Base-by-base conservation (phyloP, 2,888 invertebrate genomes). In the Sicus ferrugineus region DNA sequence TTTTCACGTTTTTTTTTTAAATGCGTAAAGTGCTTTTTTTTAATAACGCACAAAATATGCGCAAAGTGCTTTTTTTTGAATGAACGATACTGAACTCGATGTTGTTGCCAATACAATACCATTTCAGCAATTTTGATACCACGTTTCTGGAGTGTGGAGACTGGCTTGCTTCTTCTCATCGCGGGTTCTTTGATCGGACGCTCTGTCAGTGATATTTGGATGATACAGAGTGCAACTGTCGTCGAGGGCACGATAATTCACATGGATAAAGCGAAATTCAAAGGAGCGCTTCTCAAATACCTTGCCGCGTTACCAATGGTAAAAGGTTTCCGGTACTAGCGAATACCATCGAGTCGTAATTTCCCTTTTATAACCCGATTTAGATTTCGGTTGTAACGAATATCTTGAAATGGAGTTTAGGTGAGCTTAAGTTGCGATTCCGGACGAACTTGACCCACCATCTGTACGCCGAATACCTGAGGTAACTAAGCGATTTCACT, bases 161-260 rank as follows among this genome's bases (percentile, higher is more conserved):
- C 90, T 74, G 92, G 90, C 5, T 90, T 92, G 73, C 87, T 95
- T 80, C 73, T 89, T 14, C 83, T 95, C 28, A 91, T 96, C 7
- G 98, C 97, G 0, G 81, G 87, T 4, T 91, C 96, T 4, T 87
- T 99, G 52, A 89, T 97, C 26, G 91, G 94, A 2, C 89, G 98
- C 76, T 97, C 98, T 0, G 89, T 96, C 75, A 97, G 97, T 81
- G 99, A 99, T 86, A 89, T 99, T 66, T 99, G 97, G 97, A 91
- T 98, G 88, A 99, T 99, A 77, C 93, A 95, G 80, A 95, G 94
- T 83, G 94, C 95, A 14, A 98, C 98, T 2, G 89, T 93, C 68
- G 91, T 98, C 77, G 98, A 98, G 88, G 95, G 97, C 82, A 91
- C 97, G 5, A 97, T 98, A 74, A 95, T 98, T 77, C 92, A 94